phyloP scores from a whole-genome alignment of 2,113 vertebrate species.

The Desmodus rotundus region DNA sequence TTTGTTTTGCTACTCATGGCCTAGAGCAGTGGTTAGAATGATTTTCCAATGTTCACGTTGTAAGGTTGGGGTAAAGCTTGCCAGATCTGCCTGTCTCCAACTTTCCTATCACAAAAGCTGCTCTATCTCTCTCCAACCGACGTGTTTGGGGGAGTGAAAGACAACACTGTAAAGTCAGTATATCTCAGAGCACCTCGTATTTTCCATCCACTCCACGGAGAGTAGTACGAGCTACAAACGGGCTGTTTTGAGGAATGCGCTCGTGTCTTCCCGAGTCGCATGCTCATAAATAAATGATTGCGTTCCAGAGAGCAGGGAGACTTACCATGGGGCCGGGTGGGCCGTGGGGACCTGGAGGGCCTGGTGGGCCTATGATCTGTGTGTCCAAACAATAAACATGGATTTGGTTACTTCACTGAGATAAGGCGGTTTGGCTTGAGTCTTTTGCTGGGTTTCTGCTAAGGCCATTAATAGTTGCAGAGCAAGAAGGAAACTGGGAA shows the following conservation, averaged over 20 bases:
- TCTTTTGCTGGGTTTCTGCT: neutral
- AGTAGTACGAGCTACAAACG: neutral
- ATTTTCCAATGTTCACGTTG: neutral
- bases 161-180: neutral
- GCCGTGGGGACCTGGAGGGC: slow-evolving; percentile 92
- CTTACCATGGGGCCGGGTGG: slow-evolving; percentile 98
- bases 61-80: neutral
- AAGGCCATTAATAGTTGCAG: slow-evolving; percentile 31
- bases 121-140: neutral
- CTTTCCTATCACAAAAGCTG: neutral
- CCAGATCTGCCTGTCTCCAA: neutral
- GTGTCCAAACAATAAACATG: slow-evolving; percentile 68
- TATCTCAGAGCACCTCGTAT: neutral
- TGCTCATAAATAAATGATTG: neutral
- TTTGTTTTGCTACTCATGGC: neutral
- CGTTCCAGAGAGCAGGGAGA: neutral
- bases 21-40: neutral
- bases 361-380: slow-evolving; percentile 93
- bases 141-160: neutral
- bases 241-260: neutral
- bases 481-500: neutral
- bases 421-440: slow-evolving; percentile 47
- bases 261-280: neutral
- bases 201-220: neutral
- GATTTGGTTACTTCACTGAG: slow-evolving; percentile 61